Percentiles rank a stretch among this genome's conserved stretches.
These are phyloP conservation scores for Drosophila novamexicana DNA, from an alignment of 1,140 invertebrate genomes.

Conservation along the genomic window DNA sequence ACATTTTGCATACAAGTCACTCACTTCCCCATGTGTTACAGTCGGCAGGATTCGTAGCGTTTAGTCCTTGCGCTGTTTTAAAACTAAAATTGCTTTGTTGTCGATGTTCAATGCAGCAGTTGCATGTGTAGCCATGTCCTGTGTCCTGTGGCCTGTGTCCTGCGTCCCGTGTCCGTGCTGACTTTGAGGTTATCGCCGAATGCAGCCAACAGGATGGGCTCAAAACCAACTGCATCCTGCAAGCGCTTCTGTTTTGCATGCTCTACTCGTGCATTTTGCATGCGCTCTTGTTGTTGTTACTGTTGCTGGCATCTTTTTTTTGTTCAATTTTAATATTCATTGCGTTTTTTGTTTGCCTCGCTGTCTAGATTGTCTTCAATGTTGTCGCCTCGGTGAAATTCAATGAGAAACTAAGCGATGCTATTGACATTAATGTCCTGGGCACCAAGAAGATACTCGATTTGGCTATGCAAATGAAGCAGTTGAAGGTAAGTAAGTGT, in stretches of 20 bases:
- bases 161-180: conserved; percentile 32
- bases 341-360: conserved; percentile 38
- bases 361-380: conserved; percentile 91
- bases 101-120: conserved; percentile 78
- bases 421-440: conserved; percentile 87
- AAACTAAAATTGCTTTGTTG: conserved; percentile 81
- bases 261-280: conserved; percentile 74
- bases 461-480: conserved; percentile 87
- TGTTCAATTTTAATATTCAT: conserved; percentile 72
- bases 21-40: conserved; percentile 49
- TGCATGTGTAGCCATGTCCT: conserved; percentile 54
- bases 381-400: conserved; percentile 95
- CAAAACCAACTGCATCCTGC: conserved; percentile 47
- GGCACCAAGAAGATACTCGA: conserved; percentile 87
- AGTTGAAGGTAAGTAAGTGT: conserved; percentile 86
- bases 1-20: conserved; percentile 82
- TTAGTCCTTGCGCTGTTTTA: conserved; percentile 71
- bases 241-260: conserved; percentile 69
- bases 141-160: neutral
- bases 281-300: conserved; percentile 29
- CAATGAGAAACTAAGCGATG: conserved; percentile 90
- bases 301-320: neutral
- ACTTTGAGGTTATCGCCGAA: conserved; percentile 65
- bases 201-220: conserved; percentile 28
- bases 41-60: conserved; percentile 54